These are phyloP conservation scores for Euleptes europaea DNA, from an alignment of 2,113 vertebrate species.

Conservation along the genomic window DNA sequence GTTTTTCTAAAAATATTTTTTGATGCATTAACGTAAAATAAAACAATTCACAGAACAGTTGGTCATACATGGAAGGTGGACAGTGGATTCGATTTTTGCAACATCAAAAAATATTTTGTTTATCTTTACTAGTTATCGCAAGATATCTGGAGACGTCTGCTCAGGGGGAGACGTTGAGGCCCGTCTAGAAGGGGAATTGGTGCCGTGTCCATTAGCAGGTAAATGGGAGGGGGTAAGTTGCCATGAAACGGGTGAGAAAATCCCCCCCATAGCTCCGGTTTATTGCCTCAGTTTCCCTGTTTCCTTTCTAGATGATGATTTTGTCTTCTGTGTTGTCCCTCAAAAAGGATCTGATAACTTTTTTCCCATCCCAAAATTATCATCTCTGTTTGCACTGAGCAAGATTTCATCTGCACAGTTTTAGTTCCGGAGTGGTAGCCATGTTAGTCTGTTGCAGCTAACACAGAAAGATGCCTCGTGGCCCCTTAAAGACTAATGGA, in stretches of 20 bases:
- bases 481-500: too few relatives aligned
- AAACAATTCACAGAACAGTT: neutral
- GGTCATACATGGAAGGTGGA: neutral
- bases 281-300: too few relatives aligned
- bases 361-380: too few relatives aligned
- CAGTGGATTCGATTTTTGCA: neutral
- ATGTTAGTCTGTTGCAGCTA: too few relatives aligned
- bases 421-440: too few relatives aligned
- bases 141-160: slow-evolving; percentile 95
- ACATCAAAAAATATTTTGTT: slow-evolving; percentile 20
- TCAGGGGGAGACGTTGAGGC: slow-evolving; percentile 91
- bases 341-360: too few relatives aligned
- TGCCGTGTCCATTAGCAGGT: slow-evolving; percentile 95
- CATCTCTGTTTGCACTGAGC: too few relatives aligned
- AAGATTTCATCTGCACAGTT: too few relatives aligned
- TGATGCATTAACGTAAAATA: neutral
- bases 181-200: slow-evolving; percentile 89
- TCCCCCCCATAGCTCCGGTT: too few relatives aligned
- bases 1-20: neutral
- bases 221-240: slow-evolving; percentile 25
- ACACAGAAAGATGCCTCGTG: too few relatives aligned
- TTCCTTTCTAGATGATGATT: too few relatives aligned
- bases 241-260: neutral
- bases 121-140: slow-evolving; percentile 85
- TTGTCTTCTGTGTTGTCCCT: too few relatives aligned